Conservation (phyloP, 2,888 invertebrate genomes). For the Ichneumon xanthorius region DNA sequence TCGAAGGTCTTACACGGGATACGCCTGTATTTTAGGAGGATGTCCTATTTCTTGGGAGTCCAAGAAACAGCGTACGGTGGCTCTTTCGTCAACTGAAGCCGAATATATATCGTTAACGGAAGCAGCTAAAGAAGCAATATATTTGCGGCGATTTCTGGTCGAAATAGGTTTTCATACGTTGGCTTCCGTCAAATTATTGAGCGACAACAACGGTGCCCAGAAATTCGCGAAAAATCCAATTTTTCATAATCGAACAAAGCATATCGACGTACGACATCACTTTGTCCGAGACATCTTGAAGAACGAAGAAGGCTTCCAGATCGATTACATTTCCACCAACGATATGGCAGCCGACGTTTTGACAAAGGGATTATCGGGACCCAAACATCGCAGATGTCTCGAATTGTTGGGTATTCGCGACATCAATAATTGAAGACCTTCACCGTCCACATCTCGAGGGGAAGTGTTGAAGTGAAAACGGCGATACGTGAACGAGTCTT, state of each 20-base stretch:
- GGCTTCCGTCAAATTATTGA: background rate
- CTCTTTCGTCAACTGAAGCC: slow-evolving; percentile 52
- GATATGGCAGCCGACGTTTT: slow-evolving; percentile 53
- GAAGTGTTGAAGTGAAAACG: slow-evolving; percentile 46
- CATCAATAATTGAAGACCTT: background rate
- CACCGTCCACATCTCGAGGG: slow-evolving; percentile 52
- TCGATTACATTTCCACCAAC: slow-evolving; percentile 25
- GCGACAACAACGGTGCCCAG: slow-evolving; percentile 51
- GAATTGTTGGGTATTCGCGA: slow-evolving; percentile 25
- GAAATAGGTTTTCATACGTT: slow-evolving; percentile 26
- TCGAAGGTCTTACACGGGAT: slow-evolving; percentile 67
- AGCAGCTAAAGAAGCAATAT: slow-evolving; percentile 42
- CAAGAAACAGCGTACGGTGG: slow-evolving; percentile 53
- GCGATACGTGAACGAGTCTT: background rate
- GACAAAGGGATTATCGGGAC: slow-evolving; percentile 35
- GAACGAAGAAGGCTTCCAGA: background rate
- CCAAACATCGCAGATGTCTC: slow-evolving; percentile 47
- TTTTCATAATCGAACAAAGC: slow-evolving; percentile 54
- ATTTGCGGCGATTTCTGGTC: slow-evolving; percentile 20
- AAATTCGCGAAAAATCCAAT: slow-evolving; percentile 43
- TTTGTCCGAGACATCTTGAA: slow-evolving; percentile 35
- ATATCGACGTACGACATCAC: slow-evolving; percentile 50
- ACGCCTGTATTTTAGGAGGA: slow-evolving; percentile 44
- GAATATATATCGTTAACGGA: slow-evolving; percentile 52
- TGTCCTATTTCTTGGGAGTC: slow-evolving; percentile 54